Percentiles rank a stretch among this genome's conserved stretches.
phyloP scores from a whole-genome alignment of 2,113 vertebrate genomes.

The Equus przewalskii region DNA sequence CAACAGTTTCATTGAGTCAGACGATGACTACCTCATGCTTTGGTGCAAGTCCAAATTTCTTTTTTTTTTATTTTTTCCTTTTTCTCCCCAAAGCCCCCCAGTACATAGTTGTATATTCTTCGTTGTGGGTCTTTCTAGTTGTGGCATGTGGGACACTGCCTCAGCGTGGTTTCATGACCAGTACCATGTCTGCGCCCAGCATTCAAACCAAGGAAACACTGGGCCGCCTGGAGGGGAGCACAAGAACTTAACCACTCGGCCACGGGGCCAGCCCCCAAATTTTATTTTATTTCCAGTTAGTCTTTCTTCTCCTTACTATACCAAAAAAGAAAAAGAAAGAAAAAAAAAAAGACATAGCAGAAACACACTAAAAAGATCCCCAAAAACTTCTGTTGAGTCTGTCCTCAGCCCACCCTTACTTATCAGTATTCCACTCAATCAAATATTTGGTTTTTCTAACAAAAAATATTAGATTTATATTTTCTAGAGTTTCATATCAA shows the following conservation, averaged over 20 bases:
- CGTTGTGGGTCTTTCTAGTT: too few species aligned
- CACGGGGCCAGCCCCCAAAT: background rate
- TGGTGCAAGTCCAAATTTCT: background rate
- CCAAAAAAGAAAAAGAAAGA: accelerated
- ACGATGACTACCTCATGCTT: background rate
- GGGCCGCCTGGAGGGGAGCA: too few species aligned
- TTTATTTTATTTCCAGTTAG: background rate
- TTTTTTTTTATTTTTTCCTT: background rate
- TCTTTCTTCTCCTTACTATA: background rate
- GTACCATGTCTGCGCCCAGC: too few species aligned
- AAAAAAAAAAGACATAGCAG: background rate
- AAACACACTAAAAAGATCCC: background rate
- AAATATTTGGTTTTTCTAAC: background rate
- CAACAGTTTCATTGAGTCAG: background rate
- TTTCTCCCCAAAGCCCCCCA: too few species aligned
- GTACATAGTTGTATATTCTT: too few species aligned
- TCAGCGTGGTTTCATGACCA: too few species aligned
- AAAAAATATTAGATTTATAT: background rate
- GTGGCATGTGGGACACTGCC: too few species aligned
- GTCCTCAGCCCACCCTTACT: background rate
- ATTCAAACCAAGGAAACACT: too few species aligned
- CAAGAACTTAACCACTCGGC: too few species aligned
- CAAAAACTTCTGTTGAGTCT: background rate
- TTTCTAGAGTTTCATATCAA: background rate
- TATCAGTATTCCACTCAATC: background rate